These are phyloP conservation scores for Euwallacea fornicatus DNA, from an alignment of 1,140 invertebrate species.

Conservation along the genomic window DNA sequence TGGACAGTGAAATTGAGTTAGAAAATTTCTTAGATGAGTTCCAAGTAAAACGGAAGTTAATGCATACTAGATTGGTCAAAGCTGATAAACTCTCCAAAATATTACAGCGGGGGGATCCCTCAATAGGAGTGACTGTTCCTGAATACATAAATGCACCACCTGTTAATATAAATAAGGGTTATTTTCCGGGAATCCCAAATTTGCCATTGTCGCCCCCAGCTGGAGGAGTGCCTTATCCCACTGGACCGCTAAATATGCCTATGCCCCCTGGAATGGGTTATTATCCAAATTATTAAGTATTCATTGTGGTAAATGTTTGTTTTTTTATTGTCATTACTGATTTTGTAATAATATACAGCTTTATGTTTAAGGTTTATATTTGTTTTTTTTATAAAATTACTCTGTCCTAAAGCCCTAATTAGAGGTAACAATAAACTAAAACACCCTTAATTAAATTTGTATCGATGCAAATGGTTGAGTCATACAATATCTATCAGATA, in stretches of 20 bases:
- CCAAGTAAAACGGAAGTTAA: constrained; percentile 68
- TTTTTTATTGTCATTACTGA: constrained; percentile 6
- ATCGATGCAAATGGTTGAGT: too few relatives aligned
- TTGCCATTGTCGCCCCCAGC: constrained; percentile 15
- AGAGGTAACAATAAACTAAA: too few relatives aligned
- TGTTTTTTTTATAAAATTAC: too few relatives aligned
- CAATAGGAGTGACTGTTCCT: constrained; percentile 39
- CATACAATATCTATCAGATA: too few relatives aligned
- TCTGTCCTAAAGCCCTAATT: too few relatives aligned
- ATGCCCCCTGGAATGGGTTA: constrained; percentile 54
- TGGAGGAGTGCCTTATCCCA: constrained; percentile 54
- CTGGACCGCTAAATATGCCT: constrained; percentile 61
- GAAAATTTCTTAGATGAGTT: constrained; percentile 82
- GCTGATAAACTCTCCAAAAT: constrained; percentile 85
- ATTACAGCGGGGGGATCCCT: constrained; percentile 58
- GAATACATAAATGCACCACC: constrained; percentile 52
- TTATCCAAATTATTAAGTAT: constrained; percentile 49
- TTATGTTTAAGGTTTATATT: too few relatives aligned
- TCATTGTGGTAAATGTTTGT: too few relatives aligned
- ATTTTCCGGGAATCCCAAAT: constrained; percentile 50
- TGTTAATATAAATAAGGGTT: constrained; percentile 48
- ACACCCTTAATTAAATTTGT: too few relatives aligned
- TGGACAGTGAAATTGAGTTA: constrained; percentile 69
- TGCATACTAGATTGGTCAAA: constrained; percentile 81
- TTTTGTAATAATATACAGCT: too few relatives aligned